These are phyloP conservation scores for Villa cingulata DNA, from an alignment of 2,888 invertebrate species.

Conservation along the genomic window DNA sequence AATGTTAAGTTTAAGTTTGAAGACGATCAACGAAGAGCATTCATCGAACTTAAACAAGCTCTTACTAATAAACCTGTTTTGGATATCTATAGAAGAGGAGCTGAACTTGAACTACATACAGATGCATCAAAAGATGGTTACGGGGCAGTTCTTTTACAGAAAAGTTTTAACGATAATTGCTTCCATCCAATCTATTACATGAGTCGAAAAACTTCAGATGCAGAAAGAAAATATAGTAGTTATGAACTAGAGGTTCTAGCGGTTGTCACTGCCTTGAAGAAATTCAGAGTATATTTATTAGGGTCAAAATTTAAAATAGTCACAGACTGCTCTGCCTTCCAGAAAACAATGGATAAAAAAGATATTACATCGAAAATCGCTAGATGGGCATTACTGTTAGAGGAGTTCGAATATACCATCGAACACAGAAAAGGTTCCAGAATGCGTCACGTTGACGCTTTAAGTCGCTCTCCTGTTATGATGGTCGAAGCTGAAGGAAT, in stretches of 20 bases:
- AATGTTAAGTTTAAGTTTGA: constrained; percentile 9
- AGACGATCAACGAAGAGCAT: constrained; percentile 8
- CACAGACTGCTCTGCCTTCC: constrained; percentile 23
- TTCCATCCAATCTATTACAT: constrained; percentile 9
- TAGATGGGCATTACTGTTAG: constrained; percentile 9
- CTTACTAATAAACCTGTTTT: constrained; percentile 11
- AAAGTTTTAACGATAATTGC: constrained; percentile 6
- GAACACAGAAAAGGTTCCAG: constrained; percentile 9
- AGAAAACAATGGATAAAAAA: constrained; percentile 22
- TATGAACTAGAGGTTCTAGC: constrained; percentile 20
- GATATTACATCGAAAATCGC: constrained; percentile 12
- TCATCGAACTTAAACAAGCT: constrained; percentile 10
- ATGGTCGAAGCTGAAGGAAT: not conserved
- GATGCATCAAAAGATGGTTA: constrained; percentile 16
- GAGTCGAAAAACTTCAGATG: constrained; percentile 9
- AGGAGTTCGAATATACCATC: constrained; percentile 11
- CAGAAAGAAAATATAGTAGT: constrained; percentile 20
- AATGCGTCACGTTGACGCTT: constrained; percentile 14
- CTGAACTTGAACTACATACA: constrained; percentile 15
- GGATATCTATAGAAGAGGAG: constrained; percentile 12
- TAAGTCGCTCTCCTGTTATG: constrained; percentile 7
- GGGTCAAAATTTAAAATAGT: constrained; percentile 20
- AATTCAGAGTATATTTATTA: constrained; percentile 21
- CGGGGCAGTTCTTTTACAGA: constrained; percentile 16
- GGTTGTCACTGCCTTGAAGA: constrained; percentile 12